Evolutionary conservation across 2,888 invertebrate species (phyloP).

Genomic region (Drosophila rellima): DNA sequence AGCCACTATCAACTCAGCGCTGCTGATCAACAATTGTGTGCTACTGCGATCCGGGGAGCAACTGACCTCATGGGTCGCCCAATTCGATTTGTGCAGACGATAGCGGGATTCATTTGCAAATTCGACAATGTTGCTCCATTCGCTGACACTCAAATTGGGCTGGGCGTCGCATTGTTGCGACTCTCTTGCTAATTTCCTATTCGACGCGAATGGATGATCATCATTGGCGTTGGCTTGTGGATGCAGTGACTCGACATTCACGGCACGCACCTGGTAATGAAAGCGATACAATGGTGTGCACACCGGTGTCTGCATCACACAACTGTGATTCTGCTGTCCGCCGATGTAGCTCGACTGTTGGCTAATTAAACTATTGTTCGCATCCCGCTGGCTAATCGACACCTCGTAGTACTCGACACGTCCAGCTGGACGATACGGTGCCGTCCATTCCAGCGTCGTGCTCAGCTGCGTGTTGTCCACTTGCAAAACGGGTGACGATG

Average conservation of each 20-base stretch:
- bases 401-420: constrained; percentile 88
- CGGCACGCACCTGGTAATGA: constrained; percentile 79
- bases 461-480: constrained; percentile 50
- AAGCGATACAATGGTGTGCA: constrained; percentile 56
- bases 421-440: constrained; percentile 87
- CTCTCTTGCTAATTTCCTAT: too few relatives aligned
- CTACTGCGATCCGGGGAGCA: constrained; percentile 46
- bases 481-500: constrained; percentile 66
- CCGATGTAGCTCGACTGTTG: constrained; percentile 61
- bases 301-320: constrained; percentile 51
- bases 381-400: constrained; percentile 56
- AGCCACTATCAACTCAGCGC: constrained; percentile 37
- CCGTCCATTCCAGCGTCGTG: constrained; percentile 86
- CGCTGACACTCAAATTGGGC: not conserved
- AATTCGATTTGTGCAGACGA: constrained; percentile 70
- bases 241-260: constrained; percentile 71
- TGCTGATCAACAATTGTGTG: constrained; percentile 29
- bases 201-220: too few relatives aligned
- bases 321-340: constrained; percentile 47
- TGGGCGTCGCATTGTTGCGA: constrained; percentile 29
- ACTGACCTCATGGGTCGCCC: constrained; percentile 51
- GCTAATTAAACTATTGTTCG: constrained; percentile 61
- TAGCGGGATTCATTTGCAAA: constrained; percentile 60
- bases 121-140: constrained; percentile 24
- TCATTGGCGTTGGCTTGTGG: not conserved